Evolutionary conservation across 2,113 vertebrate species (phyloP).

Genomic region (Istiophorus platypterus): DNA sequence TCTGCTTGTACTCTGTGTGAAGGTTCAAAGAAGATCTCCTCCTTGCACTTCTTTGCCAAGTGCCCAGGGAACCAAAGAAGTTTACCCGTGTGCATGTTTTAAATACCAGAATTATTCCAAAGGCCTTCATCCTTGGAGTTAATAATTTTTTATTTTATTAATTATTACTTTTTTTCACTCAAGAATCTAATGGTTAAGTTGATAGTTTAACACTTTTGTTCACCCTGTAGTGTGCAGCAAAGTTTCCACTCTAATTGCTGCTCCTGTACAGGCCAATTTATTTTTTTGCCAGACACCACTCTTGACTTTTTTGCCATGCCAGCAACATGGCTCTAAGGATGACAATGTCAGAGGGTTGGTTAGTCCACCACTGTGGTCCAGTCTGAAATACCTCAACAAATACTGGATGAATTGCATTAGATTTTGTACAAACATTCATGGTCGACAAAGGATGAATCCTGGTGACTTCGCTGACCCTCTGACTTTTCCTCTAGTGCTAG

Average conservation of each 20-base stretch:
- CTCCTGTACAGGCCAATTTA: background rate
- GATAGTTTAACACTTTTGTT: background rate
- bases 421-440: background rate
- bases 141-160: slow-evolving; percentile 7
- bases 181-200: no score
- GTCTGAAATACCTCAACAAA: background rate
- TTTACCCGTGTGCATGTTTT: slow-evolving; percentile 44
- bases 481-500: background rate
- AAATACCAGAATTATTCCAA: slow-evolving; percentile 51
- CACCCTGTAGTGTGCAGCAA: background rate
- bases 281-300: background rate
- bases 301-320: background rate
- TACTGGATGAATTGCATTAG: background rate
- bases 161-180: slow-evolving; percentile 33
- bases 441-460: background rate
- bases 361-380: background rate
- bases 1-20: slow-evolving; percentile 60
- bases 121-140: slow-evolving; percentile 45
- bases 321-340: background rate
- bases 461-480: background rate
- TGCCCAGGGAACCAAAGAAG: slow-evolving; percentile 49
- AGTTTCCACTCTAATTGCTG: background rate
- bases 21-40: slow-evolving; percentile 68
- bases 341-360: background rate
- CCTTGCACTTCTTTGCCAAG: slow-evolving; percentile 45